A percentile compares a stretch with the other conserved stretches of the same genome.
phyloP scores from a whole-genome alignment of 2,888 invertebrate species.

The Pachycephus smyrnensis region DNA sequence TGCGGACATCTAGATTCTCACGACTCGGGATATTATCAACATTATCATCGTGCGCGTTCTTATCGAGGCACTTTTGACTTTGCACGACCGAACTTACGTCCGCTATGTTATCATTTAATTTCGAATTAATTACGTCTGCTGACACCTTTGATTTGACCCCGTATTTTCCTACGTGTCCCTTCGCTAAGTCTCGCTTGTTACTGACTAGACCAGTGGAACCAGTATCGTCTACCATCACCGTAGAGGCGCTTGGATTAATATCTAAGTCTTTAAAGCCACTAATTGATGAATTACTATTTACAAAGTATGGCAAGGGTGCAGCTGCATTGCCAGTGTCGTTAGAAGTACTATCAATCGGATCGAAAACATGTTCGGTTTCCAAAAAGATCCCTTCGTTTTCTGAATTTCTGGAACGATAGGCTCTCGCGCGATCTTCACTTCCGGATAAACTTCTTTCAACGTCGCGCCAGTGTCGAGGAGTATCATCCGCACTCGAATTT shows the following conservation, averaged over 20 bases:
- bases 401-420: conserved; percentile 23
- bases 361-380: conserved; percentile 30
- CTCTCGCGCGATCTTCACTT: conserved; percentile 15
- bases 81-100: background rate
- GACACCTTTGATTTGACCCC: background rate
- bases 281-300: conserved; percentile 14
- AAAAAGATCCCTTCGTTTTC: conserved; percentile 37
- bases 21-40: background rate
- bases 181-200: conserved; percentile 5
- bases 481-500: conserved; percentile 9
- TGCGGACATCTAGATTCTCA: conserved; percentile 12
- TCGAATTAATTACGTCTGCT: background rate
- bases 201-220: conserved; percentile 13
- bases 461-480: conserved; percentile 24
- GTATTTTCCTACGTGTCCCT: conserved; percentile 2
- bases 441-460: conserved; percentile 23
- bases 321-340: conserved; percentile 13
- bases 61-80: background rate
- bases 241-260: background rate
- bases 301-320: conserved; percentile 19
- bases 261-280: background rate
- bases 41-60: background rate
- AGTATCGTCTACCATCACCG: conserved; percentile 1
- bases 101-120: background rate
- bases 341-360: conserved; percentile 11